Conservation (phyloP, 1,140 invertebrate genomes). For the Geopemphigus sp. region DNA sequence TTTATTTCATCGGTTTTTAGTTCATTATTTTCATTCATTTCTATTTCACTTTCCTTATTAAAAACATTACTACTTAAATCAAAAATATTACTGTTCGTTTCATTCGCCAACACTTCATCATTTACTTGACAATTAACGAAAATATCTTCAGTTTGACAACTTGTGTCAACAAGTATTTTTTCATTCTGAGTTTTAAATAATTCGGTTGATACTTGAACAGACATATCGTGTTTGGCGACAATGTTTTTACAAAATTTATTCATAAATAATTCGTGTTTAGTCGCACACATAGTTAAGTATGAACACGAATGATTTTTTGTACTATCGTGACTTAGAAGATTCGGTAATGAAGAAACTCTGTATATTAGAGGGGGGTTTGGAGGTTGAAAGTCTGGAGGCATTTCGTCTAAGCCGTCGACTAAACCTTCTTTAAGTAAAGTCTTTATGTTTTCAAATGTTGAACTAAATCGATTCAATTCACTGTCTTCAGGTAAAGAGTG, state of each 20-base stretch:
- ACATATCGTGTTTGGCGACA: slow-evolving; percentile 47
- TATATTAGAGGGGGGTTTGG: slow-evolving; percentile 64
- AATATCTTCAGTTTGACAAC: slow-evolving; percentile 50
- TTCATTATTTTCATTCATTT: not conserved
- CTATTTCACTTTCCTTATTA: not conserved
- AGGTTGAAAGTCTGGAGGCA: slow-evolving; percentile 59
- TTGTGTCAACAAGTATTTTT: slow-evolving; percentile 32
- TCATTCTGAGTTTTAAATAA: slow-evolving; percentile 44
- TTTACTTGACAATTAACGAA: slow-evolving; percentile 10
- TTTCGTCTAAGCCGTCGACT: slow-evolving; percentile 60
- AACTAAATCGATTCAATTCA: slow-evolving; percentile 69
- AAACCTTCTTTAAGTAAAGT: slow-evolving; percentile 69
- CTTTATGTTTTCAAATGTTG: slow-evolving; percentile 76
- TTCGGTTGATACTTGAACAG: slow-evolving; percentile 50
- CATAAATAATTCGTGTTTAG: slow-evolving; percentile 52
- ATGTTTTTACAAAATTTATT: slow-evolving; percentile 53
- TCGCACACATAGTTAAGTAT: slow-evolving; percentile 54
- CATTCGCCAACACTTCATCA: not conserved
- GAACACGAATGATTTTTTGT: slow-evolving; percentile 56
- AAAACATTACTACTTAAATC: not conserved
- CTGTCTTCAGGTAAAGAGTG: slow-evolving; percentile 28
- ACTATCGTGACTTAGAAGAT: slow-evolving; percentile 59
- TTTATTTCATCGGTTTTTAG: not conserved
- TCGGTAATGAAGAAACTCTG: slow-evolving; percentile 67
- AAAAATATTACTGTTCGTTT: not conserved